Evolutionary conservation across 2,797 vertebrate species (phyloP).

Genomic region (Xenops minutus): DNA sequence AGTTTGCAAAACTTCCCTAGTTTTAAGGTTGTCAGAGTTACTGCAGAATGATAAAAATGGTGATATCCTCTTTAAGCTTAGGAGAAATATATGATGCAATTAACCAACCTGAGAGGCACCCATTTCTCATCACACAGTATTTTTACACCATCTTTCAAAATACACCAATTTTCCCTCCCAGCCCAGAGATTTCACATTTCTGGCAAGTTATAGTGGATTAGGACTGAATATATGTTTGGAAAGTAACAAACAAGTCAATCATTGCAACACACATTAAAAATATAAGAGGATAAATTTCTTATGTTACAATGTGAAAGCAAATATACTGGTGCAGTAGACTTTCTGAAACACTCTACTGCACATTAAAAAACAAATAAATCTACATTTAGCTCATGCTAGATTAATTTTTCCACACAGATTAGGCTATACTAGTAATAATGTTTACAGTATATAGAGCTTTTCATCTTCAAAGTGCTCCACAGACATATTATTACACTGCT

Average conservation of each 20-base stretch:
- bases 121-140: neutral
- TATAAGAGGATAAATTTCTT: neutral
- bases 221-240: neutral
- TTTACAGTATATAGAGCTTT: slow-evolving; percentile 38
- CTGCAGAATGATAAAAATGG: neutral
- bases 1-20: neutral
- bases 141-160: neutral
- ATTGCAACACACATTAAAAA: neutral
- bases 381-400: neutral
- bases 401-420: slow-evolving; percentile 40
- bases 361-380: neutral
- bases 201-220: neutral
- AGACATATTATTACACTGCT: slow-evolving; percentile 44
- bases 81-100: neutral
- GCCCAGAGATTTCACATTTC: neutral
- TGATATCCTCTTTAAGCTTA: neutral
- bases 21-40: neutral
- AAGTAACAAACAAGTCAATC: neutral
- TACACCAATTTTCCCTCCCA: neutral
- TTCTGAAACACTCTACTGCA: neutral
- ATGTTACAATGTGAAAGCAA: neutral
- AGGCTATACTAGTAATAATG: slow-evolving; percentile 4
- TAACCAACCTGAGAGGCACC: neutral
- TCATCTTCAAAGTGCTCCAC: slow-evolving; percentile 56
- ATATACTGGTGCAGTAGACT: neutral